Evolutionary conservation across 2,797 vertebrate species (phyloP).

Genomic region (Gallinago nigripennis): DNA sequence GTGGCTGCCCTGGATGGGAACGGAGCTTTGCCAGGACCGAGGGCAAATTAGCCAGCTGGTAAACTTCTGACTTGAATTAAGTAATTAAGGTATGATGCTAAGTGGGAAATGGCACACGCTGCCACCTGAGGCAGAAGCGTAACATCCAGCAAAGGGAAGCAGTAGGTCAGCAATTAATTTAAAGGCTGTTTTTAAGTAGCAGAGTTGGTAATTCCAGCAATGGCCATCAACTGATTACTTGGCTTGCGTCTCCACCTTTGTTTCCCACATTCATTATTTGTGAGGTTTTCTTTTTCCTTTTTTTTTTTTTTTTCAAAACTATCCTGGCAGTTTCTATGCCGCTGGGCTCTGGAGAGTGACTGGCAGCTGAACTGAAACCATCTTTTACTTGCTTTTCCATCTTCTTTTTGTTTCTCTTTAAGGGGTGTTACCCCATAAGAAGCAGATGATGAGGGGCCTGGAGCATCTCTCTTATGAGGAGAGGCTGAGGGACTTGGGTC

Average conservation of each 20-base stretch:
- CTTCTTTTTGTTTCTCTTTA: neutral
- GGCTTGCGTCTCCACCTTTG: neutral
- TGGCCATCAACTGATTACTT: neutral
- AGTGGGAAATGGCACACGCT: neutral
- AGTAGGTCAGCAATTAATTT: neutral
- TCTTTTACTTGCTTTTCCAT: neutral
- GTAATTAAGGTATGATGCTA: neutral
- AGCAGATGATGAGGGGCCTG: too few species aligned
- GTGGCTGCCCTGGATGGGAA: neutral
- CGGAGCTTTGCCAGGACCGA: neutral
- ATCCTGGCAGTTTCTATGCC: neutral
- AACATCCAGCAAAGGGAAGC: neutral
- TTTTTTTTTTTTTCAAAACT: neutral
- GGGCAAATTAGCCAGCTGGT: neutral
- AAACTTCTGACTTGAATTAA: neutral
- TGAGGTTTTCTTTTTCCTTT: neutral
- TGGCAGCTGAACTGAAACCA: neutral
- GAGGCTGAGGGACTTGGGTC: too few species aligned
- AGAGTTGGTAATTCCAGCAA: neutral
- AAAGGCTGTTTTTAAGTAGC: neutral
- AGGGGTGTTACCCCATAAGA: neutral
- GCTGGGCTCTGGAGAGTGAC: neutral
- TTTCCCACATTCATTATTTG: neutral
- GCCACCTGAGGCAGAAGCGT: neutral
- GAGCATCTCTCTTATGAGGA: too few species aligned